Evolutionary conservation across 1,140 invertebrate species (phyloP).

Genomic region (Polypedilum pembai): DNA sequence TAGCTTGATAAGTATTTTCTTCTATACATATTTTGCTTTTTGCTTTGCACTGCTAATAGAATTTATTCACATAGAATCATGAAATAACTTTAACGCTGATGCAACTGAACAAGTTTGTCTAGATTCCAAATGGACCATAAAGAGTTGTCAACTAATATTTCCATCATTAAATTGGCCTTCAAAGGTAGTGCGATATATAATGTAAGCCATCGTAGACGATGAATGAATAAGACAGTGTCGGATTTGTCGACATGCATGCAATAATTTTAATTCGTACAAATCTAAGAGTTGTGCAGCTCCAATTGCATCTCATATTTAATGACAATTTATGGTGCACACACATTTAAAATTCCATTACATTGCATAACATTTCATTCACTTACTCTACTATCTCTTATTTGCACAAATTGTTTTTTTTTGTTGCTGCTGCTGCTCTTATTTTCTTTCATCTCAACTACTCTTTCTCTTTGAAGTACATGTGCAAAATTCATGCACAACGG

Average conservation of each 20-base stretch:
- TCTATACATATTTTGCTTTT: not conserved
- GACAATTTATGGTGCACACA: not conserved
- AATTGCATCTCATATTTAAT: not conserved
- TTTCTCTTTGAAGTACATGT: not conserved
- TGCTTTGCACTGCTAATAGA: not conserved
- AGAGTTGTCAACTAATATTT: not conserved
- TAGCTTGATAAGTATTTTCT: not conserved
- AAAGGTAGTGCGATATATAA: slow-evolving; percentile 6
- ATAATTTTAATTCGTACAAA: too few relatives aligned
- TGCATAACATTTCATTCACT: not conserved
- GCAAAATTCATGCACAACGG: not conserved
- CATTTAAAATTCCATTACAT: slow-evolving; percentile 14
- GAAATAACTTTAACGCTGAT: not conserved
- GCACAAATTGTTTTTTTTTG: not conserved
- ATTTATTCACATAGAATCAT: not conserved
- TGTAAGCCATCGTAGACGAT: not conserved
- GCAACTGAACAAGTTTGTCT: not conserved
- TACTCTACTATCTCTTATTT: too few relatives aligned
- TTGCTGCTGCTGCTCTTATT: not conserved
- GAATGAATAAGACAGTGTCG: not conserved
- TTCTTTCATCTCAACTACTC: not conserved
- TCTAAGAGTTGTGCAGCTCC: too few relatives aligned
- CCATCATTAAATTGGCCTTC: slow-evolving; percentile 27
- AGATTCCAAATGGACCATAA: slow-evolving; percentile 14
- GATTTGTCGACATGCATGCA: not conserved